Base-by-base conservation (phyloP, 2,888 invertebrate genomes). In the Lasioglossum oenotherae region DNA sequence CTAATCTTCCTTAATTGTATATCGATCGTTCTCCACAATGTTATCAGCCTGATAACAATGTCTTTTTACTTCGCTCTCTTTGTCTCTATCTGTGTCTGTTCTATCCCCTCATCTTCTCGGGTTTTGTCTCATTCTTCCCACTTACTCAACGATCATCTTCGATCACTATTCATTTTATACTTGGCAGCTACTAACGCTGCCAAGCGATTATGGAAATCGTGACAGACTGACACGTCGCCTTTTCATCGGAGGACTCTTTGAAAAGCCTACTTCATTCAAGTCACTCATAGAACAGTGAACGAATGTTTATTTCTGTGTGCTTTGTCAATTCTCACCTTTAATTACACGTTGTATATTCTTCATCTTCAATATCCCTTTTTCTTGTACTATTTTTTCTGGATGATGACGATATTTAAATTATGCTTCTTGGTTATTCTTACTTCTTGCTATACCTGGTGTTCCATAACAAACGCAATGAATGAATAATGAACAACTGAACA, bases 261-360 rank as follows among this genome's bases (percentile, higher is more conserved):
- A 49, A n/a, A 69, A 1, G 31, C 38, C 60, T n/a, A 53, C 53
- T 53, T 44, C 75, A 69, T 72, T 44, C 41, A 85, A 86, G 80
- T 88, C 89, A 88, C 89, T 87, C 72, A 73, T 60, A 19, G 38
- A 85, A 85, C 89, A 87, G 89, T 89, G 89, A 89, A 76, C 49
- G 27, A 14, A 71, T 71, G 31, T 27, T 8, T 27, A 57, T 57
- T 49, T 69, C 19, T 76, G 14, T 69, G 31, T 71, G 19, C 38
- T 49, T 76, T 31, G 60, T 76, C 75, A 27, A 57, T 31, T 60
- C 44, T 64, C 4, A 31, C 31, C 31, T 1, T 31, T 31, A 31
- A 31, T 31, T 31, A 31, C 31, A 31, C 31, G 31, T 31, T 31
- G 31, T 31, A 31, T 31, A 31, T 31, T 31, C 31, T 31, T 31